Percentiles rank a stretch among this genome's conserved stretches.
Evolutionary conservation across 2,797 vertebrate species (phyloP).

Genomic region (Helicolenus hilgendorfi): DNA sequence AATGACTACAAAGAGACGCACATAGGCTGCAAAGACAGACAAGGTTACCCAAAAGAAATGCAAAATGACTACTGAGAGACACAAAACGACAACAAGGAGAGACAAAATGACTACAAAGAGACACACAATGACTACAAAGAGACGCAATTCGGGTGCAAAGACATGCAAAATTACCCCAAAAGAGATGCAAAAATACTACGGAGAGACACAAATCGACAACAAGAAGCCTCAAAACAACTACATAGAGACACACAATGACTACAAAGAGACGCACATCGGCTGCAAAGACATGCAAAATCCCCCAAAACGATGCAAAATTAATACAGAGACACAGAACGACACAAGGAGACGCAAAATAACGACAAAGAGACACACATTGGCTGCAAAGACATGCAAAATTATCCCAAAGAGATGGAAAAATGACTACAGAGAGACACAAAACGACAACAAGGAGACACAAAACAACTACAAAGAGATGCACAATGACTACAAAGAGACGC

Average conservation of each 20-base stretch:
- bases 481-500: no score
- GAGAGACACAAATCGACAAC: no score
- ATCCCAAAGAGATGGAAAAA: not conserved
- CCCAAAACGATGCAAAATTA: not conserved
- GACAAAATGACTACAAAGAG: not conserved
- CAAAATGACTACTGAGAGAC: not conserved
- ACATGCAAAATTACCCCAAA: no score
- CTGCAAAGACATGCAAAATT: no score
- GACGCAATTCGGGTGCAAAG: not conserved
- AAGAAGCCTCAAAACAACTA: not conserved
- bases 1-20: not conserved
- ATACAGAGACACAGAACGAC: no score
- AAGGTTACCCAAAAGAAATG: not conserved
- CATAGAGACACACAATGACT: not conserved
- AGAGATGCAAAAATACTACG: no score
- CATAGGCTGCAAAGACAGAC: not conserved
- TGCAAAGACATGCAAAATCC: not conserved
- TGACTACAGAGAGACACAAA: not conserved
- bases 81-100: not conserved
- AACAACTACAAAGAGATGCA: no score
- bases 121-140: not conserved
- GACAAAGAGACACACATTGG: no score
- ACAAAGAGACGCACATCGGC: not conserved
- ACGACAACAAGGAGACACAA: no score
- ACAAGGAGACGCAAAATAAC: no score